Evolutionary conservation across 2,888 invertebrate species (phyloP), one percentile per base, ranked within the genome.

Genomic region (Epinotia ramella): DNA sequence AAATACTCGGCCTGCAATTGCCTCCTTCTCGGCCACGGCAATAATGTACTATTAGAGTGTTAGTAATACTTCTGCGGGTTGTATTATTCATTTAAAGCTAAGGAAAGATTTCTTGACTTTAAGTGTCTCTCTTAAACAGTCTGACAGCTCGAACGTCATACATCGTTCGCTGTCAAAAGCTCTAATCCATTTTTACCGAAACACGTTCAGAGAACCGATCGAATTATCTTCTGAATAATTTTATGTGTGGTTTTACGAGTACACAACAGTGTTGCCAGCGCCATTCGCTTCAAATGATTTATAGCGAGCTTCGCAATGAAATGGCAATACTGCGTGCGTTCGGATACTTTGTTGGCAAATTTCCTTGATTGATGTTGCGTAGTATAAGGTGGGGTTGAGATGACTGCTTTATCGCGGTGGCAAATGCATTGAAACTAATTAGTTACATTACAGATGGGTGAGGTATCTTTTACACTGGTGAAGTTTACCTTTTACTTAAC

Each of bases 161-260:
- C 73, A 59, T 67, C 53, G n/a, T 57, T n/a, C n/a, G 13, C 78
- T 77, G 80, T 79, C 79, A 78, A 77, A 70, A 78, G 40, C 40
- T 40, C 70, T 72, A 80, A 78, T 78, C 79, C 79, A 79, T 76
- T 79, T 72, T 73, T 76, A 74, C 78, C 84, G 81, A 82, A 87
- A 85, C 83, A 81, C 83, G 84, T 90, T 90, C 91, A 83, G 79
- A 78, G 90, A 90, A 91, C 77, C 89, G 84, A 91, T 91, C 90
- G 90, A 89, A 90, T 90, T 89, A 91, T 90, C 90, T 86, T 80
- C 83, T 79, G 83, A 84, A 84, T 84, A 87, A 84, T 88, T 91
- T 89, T 90, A 89, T 85, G 85, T 81, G 80, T 79, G 80, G 77
- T 73, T 87, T 87, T 87, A 87, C 83, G 86, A 84, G 76, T 69